Evolutionary conservation across 2,113 vertebrate genomes (phyloP), one percentile per base, ranked within the genome.

Genomic region (Tricholaema leucomelas): DNA sequence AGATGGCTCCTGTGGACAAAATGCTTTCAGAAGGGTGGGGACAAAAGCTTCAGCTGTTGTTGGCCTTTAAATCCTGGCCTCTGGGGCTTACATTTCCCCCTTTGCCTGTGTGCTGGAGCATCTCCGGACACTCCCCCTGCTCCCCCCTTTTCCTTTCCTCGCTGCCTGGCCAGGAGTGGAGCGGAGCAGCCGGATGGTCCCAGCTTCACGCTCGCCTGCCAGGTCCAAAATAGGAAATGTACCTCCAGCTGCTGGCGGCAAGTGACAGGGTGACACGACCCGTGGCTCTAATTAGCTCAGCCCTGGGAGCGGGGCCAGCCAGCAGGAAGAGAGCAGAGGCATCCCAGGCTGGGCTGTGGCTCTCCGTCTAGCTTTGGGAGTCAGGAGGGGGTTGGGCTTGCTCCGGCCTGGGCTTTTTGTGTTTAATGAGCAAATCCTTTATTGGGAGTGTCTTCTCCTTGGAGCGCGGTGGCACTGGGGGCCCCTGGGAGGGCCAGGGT

Each of bases 181-280:
- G 38, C 4, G 1, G 5, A 5, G 91, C 65, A 59, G 70, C 73
- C 0, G 5, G 21, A 78, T 30, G 25, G 63, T 23, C 75, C 84
- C 2, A 0, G 28, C 71, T 79, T 15, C 0, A 2, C 35, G 72
- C 35, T 86, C 9, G 2, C 35, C 75, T 13, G 21, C 59, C 54
- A 75, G 40, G 16, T 59, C 93, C 93, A 88, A 95, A 96, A 92
- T 94, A 95, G 91, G 94, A 79, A 91, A 87, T 87, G 7, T 91
- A 81, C 8, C 15, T 90, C 77, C 81, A 82, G 90, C 88, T 85
- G 78, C 81, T 88, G 46, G 1, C 54, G 33, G 81, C 73, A 5
- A 95, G 83, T 16, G 66, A 66, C 69, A 19, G 78, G 79, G 79
- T 30, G 25, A n/a, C 71, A 15, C 0, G 3, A 81, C 91, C 86